Percentiles rank a stretch among this genome's conserved stretches.
Conservation (phyloP, 53 echinoderm and acorn worm species). For the Patiria pectinifera region DNA sequence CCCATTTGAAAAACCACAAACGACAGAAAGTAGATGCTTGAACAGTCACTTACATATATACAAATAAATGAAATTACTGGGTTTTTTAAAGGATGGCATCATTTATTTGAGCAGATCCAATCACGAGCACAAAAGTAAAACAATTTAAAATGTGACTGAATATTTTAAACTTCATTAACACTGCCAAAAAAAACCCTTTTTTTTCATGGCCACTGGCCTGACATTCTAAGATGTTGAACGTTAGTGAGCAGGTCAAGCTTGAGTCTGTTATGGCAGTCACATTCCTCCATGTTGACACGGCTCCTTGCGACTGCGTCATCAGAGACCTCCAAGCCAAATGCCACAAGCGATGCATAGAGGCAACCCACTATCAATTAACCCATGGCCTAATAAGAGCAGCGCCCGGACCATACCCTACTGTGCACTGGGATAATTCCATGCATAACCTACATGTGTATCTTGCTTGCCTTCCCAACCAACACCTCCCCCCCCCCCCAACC, state of each 20-base stretch:
- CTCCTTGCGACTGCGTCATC: conserved; percentile 53
- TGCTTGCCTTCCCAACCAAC: background rate
- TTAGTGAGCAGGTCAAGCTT: conserved; percentile 12
- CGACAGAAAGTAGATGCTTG: too few relatives aligned
- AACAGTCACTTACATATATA: too few relatives aligned
- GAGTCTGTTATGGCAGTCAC: conserved; percentile 36
- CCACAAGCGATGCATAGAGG: conserved; percentile 52
- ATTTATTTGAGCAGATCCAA: background rate
- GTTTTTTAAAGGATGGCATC: too few relatives aligned
- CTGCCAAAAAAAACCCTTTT: background rate
- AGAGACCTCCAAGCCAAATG: conserved; percentile 49
- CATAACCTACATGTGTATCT: background rate
- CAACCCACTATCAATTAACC: conserved; percentile 59
- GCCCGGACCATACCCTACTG: conserved; percentile 17
- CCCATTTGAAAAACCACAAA: too few relatives aligned
- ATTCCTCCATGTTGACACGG: conserved; percentile 58
- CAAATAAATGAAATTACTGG: too few relatives aligned
- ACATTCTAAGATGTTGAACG: conserved; percentile 10
- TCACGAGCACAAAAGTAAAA: background rate
- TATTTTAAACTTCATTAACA: background rate
- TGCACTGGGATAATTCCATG: conserved; percentile 35
- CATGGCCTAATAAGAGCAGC: conserved; percentile 41
- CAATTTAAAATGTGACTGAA: background rate
- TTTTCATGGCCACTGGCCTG: background rate
- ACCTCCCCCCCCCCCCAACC: background rate